Evolutionary conservation across 2,888 invertebrate genomes (phyloP), one percentile per base, ranked within the genome.

Genomic region (Punctoribates punctum): DNA sequence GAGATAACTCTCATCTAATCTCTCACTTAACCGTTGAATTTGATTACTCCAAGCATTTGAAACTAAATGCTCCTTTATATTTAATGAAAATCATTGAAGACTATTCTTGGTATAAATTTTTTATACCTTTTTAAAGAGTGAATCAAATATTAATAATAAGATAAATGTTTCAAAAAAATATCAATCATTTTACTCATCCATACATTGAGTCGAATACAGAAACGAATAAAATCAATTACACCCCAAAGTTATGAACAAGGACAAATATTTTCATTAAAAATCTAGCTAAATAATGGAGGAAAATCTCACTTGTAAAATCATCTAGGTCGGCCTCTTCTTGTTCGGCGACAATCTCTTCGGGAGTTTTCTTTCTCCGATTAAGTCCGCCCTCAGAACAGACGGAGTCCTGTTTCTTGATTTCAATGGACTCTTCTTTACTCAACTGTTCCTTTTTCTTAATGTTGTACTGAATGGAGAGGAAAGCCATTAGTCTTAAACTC

Each of bases 341-440:
- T 85, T 98, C 98, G 67, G 94, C 91, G 78, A 97, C 97, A 82
- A 98, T 86, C 85, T 97, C 97, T 85, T 96, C 97, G 0, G 97
- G 97, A 78, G 97, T 97, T 86, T 98, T 98, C 88, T 97, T 96
- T 89, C 95, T 96, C 85, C 97, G 91, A 91, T 96, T 97, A 83
- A 97, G 88, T 46, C 84, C 80, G 0, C 83, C 83, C 6, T 83
- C 84, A 29, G 81, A 81, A 62, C 76, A 75, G 38, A 73, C 13
- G 75, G 94, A 94, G 38, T 79, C 81, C 82, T 89, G 89, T 79
- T 90, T 91, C n/a, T 65, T 67, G 23, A 79, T 74, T 83, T 90
- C 89, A 82, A 92, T 92, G 80, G 93, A 92, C 85, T 93, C 93
- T 83, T 89, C 89, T 83, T 90, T 89, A 83, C 91, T 92, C 82